Conservation (phyloP, 2,888 invertebrate species). For the Tineola bisselliella region DNA sequence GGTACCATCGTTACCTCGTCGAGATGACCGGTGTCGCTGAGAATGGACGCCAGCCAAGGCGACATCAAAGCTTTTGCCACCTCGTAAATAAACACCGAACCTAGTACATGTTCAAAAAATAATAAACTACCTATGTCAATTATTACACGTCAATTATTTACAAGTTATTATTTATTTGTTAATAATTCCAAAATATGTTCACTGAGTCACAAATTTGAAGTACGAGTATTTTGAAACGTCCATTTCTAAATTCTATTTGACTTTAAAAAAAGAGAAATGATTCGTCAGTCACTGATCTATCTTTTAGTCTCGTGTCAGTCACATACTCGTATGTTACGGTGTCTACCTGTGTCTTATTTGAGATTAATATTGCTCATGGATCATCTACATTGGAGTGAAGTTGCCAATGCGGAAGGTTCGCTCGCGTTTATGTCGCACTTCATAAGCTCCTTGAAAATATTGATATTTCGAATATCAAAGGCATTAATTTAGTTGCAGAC, state of each 20-base stretch:
- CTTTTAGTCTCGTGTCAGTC: neutral
- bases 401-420: slow-evolving; percentile 57
- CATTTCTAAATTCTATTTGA: neutral
- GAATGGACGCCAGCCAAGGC: slow-evolving; percentile 42
- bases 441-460: slow-evolving; percentile 59
- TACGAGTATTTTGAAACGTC: neutral
- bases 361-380: slow-evolving; percentile 5
- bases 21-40: slow-evolving; percentile 22
- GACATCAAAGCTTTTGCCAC: slow-evolving; percentile 50
- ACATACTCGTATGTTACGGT: neutral
- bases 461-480: slow-evolving; percentile 65
- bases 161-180: neutral
- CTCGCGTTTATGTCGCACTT: slow-evolving; percentile 40
- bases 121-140: slow-evolving; percentile 18
- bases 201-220: neutral
- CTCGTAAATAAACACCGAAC: slow-evolving; percentile 41
- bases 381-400: slow-evolving; percentile 18
- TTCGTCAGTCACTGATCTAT: neutral
- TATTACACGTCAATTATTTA: neutral
- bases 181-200: neutral
- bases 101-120: slow-evolving; percentile 23
- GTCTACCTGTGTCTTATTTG: neutral
- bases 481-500: slow-evolving; percentile 56
- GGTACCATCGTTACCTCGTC: slow-evolving; percentile 14
- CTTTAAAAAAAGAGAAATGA: too few species aligned